Conservation (phyloP, 2,888 invertebrate species). For the Coenonympha glycerion region DNA sequence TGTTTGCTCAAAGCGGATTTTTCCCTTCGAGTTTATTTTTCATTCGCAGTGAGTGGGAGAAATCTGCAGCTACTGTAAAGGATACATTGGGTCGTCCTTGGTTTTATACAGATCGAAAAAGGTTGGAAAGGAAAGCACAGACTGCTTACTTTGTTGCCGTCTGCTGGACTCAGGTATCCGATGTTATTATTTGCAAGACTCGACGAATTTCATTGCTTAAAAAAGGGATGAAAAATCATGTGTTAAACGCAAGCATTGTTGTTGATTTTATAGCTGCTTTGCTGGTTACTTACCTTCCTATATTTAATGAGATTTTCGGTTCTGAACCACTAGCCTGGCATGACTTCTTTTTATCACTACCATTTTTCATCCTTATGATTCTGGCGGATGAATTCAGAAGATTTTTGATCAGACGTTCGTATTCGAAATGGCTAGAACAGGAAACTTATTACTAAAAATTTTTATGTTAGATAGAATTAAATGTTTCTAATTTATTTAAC, state of each 20-base stretch:
- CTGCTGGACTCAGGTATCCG: constrained; percentile 85
- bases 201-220: constrained; percentile 82
- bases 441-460: constrained; percentile 82
- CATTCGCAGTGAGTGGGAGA: constrained; percentile 83
- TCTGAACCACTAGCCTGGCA: constrained; percentile 81
- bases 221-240: constrained; percentile 84
- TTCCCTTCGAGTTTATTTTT: constrained; percentile 80
- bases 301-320: constrained; percentile 80
- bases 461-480: not conserved
- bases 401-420: constrained; percentile 79
- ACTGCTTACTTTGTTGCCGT: constrained; percentile 87
- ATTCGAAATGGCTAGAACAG: constrained; percentile 81
- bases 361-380: constrained; percentile 84
- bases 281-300: constrained; percentile 80
- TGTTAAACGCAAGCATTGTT: constrained; percentile 77
- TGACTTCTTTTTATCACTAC: constrained; percentile 83
- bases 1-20: constrained; percentile 88
- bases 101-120: constrained; percentile 81
- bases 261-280: constrained; percentile 80
- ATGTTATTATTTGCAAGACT: constrained; percentile 87
- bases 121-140: constrained; percentile 83
- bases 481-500: not conserved
- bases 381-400: constrained; percentile 84
- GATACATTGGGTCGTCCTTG: constrained; percentile 87
- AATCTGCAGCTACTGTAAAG: constrained; percentile 72